Evolutionary conservation across 2,888 invertebrate genomes (phyloP).

Genomic region (Sinhomidia bicolor): DNA sequence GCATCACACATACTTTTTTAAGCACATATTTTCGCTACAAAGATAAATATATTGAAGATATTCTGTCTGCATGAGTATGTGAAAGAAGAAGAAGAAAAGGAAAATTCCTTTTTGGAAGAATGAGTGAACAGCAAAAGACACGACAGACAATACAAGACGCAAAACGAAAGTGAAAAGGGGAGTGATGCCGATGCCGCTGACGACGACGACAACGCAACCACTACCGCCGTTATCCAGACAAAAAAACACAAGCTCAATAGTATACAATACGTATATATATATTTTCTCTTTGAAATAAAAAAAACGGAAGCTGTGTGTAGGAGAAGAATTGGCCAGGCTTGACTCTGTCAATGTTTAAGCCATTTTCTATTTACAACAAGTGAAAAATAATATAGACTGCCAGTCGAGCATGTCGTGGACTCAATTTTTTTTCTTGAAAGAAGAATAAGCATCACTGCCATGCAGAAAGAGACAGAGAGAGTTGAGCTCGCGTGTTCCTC

Average conservation of each 20-base stretch:
- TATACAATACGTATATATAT: too few relatives aligned
- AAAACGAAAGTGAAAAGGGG: not conserved
- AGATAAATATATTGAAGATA: too few relatives aligned
- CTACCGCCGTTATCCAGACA: not conserved
- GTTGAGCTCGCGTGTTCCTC: too few relatives aligned
- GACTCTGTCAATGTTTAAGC: constrained; percentile 41
- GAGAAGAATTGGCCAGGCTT: constrained; percentile 36
- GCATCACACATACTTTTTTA: not conserved
- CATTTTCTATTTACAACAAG: not conserved
- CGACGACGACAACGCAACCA: too few relatives aligned
- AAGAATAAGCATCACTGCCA: too few relatives aligned
- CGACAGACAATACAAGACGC: not conserved
- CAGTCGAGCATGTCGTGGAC: not conserved
- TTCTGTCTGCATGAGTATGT: not conserved
- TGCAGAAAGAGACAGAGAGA: too few relatives aligned
- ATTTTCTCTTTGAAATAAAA: not conserved
- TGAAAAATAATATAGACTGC: not conserved
- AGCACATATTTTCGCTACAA: too few relatives aligned
- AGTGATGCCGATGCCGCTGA: not conserved
- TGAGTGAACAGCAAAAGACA: not conserved
- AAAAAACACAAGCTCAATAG: not conserved
- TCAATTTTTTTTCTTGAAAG: not conserved
- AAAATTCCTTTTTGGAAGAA: not conserved
- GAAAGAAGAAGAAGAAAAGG: not conserved
- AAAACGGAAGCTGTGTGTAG: not conserved